Conservation (phyloP, 2,113 vertebrate species). For the Zosterops borbonicus region DNA sequence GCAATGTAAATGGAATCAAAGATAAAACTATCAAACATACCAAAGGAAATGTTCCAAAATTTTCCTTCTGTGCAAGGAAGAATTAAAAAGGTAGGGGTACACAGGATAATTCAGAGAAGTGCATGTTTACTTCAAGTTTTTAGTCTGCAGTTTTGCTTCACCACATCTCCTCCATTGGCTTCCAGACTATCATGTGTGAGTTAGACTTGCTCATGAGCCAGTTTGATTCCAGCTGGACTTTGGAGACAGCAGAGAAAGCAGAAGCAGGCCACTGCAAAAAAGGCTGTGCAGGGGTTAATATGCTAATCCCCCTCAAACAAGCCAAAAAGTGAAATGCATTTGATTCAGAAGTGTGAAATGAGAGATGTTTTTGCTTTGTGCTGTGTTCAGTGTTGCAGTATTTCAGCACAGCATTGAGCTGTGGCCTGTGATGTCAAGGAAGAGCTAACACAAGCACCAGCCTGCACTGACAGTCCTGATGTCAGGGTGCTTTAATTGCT, state of each 20-base stretch:
- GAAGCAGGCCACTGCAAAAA: neutral
- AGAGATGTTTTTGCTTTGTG: neutral
- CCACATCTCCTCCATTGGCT: neutral
- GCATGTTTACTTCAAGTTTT: neutral
- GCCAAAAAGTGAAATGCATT: neutral
- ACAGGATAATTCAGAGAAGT: neutral
- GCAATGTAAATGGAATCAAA: neutral
- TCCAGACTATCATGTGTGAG: neutral
- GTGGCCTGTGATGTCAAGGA: neutral
- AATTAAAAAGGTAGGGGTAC: neutral
- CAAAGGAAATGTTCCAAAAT: neutral
- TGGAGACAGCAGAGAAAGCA: neutral
- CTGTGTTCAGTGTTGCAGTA: neutral
- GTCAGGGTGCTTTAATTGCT: neutral
- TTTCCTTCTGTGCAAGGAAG: neutral
- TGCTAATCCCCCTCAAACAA: neutral
- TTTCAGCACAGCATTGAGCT: neutral
- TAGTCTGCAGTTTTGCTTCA: neutral
- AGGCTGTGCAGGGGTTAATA: fast-evolving
- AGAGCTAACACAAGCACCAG: too few species aligned
- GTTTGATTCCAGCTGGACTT: neutral
- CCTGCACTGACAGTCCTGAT: neutral
- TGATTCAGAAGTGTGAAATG: neutral
- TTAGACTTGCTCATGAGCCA: neutral
- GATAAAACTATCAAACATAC: neutral